Percentiles rank a stretch among this genome's conserved stretches.
Evolutionary conservation across 2,797 vertebrate species (phyloP).

Genomic region (Cetoscarus ocellatus): DNA sequence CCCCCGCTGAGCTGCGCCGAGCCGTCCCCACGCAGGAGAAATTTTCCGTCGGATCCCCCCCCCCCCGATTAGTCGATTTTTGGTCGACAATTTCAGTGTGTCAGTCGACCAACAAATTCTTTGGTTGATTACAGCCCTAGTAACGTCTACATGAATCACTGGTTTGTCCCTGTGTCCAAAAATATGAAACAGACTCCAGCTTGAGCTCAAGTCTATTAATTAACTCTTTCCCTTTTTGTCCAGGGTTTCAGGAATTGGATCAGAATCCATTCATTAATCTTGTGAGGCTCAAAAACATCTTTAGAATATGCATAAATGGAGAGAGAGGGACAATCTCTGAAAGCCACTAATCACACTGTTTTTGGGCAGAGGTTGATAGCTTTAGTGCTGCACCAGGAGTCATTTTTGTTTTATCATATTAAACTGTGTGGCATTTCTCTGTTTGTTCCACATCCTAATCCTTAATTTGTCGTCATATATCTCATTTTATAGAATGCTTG

Average conservation of each 20-base stretch:
- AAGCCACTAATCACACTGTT: background rate
- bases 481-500: no score
- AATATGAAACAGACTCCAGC: constrained; percentile 9
- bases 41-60: no score
- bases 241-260: constrained; percentile 7
- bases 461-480: no score
- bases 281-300: background rate
- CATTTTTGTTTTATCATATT: background rate
- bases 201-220: constrained; percentile 4
- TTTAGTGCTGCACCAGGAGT: background rate
- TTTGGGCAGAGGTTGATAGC: background rate
- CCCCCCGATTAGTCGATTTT: no score
- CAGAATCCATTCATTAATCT: background rate
- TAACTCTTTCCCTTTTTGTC: constrained; percentile 8
- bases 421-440: background rate
- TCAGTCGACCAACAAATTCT: no score
- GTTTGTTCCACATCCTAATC: no score
- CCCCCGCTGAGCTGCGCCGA: no score
- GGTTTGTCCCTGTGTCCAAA: constrained; percentile 16
- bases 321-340: background rate
- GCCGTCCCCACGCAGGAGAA: no score
- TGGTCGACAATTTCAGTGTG: no score
- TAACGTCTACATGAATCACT: constrained; percentile 6
- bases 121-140: no score
- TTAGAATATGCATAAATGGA: background rate